phyloP scores from a whole-genome alignment of 2,797 vertebrate species.

The Gymnoscopelus microlampas region DNA sequence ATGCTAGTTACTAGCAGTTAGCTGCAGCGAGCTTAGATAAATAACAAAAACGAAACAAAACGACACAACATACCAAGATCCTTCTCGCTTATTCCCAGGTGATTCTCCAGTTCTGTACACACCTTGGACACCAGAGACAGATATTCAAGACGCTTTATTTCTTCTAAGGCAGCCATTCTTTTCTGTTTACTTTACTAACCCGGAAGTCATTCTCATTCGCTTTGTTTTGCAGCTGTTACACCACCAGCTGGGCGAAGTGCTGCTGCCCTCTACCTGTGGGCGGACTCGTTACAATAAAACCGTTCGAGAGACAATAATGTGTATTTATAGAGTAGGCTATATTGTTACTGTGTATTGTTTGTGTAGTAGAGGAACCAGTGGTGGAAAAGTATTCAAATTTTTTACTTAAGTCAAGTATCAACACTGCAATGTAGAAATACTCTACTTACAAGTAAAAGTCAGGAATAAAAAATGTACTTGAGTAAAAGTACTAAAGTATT shows the following conservation, averaged over 20 bases:
- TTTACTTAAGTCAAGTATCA: too few species aligned
- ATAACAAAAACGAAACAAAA: constrained; percentile 57
- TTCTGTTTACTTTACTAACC: not conserved
- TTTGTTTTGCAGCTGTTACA: not conserved
- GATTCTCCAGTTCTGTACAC: constrained; percentile 93
- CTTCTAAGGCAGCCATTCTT: constrained; percentile 67
- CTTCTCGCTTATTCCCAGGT: constrained; percentile 92
- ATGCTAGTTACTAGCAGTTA: not conserved
- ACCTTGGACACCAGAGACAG: constrained; percentile 92
- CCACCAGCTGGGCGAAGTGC: accelerated
- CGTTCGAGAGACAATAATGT: not conserved
- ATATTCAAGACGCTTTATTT: constrained; percentile 88
- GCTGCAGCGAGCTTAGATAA: not conserved
- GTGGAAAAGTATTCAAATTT: too few species aligned
- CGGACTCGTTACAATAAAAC: not conserved
- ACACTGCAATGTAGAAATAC: too few species aligned
- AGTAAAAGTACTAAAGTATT: too few species aligned
- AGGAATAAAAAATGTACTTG: too few species aligned
- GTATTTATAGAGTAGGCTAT: too few species aligned
- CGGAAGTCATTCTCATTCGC: constrained; percentile 14
- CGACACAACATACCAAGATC: constrained; percentile 83
- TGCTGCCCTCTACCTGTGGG: constrained; percentile 29
- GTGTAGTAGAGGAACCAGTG: too few species aligned
- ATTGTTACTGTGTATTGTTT: too few species aligned
- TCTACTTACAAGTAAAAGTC: too few species aligned